Evolutionary conservation across 2,797 vertebrate species (phyloP).

Genomic region (Austrolebias charrua): DNA sequence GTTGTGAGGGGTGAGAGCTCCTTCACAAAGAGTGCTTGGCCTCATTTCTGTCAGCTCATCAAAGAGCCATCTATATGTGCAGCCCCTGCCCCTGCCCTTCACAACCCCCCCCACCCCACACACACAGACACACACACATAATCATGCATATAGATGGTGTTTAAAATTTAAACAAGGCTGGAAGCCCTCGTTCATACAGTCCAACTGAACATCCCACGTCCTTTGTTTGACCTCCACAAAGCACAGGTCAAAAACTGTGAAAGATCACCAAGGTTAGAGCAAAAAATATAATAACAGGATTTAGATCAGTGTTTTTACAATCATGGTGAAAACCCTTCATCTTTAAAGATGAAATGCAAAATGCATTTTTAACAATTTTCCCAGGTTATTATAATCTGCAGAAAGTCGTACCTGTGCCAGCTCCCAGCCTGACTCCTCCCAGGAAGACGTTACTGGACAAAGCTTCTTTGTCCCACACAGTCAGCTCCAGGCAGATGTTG

Average conservation of each 20-base stretch:
- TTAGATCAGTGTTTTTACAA: background rate
- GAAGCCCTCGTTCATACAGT: constrained; percentile 32
- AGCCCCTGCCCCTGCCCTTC: constrained; percentile 3
- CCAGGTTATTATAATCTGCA: background rate
- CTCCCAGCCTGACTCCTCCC: constrained; percentile 90
- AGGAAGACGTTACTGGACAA: constrained; percentile 95
- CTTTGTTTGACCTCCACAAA: constrained; percentile 43
- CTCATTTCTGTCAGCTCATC: constrained; percentile 46
- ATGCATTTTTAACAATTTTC: background rate
- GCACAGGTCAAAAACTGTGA: constrained; percentile 7
- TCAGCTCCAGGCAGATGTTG: constrained; percentile 93
- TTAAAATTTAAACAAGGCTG: constrained; percentile 67
- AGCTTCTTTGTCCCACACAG: constrained; percentile 96
- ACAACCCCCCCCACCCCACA: background rate
- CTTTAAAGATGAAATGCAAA: background rate
- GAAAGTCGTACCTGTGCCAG: constrained; percentile 81
- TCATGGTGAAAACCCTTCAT: constrained; percentile 17
- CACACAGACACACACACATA: background rate
- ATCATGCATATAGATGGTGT: constrained; percentile 49
- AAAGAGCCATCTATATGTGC: constrained; percentile 40
- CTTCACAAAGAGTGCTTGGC: constrained; percentile 20
- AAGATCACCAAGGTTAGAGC: background rate
- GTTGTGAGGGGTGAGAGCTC: constrained; percentile 27
- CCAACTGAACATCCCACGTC: constrained; percentile 16
- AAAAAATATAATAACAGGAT: background rate